Evolutionary conservation across 2,113 vertebrate genomes (phyloP).

Genomic region (Rhynchopsitta pachyrhyncha): DNA sequence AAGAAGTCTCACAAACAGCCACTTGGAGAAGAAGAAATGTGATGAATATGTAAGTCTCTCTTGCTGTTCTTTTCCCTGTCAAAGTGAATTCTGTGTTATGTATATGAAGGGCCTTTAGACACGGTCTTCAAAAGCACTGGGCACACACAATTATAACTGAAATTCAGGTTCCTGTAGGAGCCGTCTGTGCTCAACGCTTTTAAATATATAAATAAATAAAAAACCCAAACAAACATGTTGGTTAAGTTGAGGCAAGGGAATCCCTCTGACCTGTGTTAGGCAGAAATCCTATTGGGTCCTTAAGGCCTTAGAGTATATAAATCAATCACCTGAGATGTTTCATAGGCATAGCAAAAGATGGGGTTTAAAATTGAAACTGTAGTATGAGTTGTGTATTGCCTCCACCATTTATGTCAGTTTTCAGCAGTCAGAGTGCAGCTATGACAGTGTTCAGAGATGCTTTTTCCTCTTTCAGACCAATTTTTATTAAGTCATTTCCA

Average conservation of each 20-base stretch:
- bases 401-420: neutral
- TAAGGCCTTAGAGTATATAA: neutral
- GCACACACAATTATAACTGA: neutral
- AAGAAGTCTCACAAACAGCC: slow-evolving; percentile 80
- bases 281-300: neutral
- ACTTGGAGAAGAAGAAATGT: slow-evolving; percentile 80
- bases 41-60: slow-evolving; percentile 79
- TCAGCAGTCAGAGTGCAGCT: fast-evolving
- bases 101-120: neutral
- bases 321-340: fast-evolving
- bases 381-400: neutral
- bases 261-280: neutral
- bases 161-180: neutral
- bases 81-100: neutral
- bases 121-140: neutral
- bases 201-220: neutral
- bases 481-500: neutral
- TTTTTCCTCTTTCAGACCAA: neutral
- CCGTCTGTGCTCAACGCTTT: neutral
- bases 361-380: neutral
- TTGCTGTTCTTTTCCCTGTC: neutral
- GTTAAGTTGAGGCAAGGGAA: neutral
- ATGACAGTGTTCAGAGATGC: fast-evolving
- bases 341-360: neutral
- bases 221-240: neutral